Base-by-base conservation (phyloP, 1,140 invertebrate genomes). In the Dryas iulia region DNA sequence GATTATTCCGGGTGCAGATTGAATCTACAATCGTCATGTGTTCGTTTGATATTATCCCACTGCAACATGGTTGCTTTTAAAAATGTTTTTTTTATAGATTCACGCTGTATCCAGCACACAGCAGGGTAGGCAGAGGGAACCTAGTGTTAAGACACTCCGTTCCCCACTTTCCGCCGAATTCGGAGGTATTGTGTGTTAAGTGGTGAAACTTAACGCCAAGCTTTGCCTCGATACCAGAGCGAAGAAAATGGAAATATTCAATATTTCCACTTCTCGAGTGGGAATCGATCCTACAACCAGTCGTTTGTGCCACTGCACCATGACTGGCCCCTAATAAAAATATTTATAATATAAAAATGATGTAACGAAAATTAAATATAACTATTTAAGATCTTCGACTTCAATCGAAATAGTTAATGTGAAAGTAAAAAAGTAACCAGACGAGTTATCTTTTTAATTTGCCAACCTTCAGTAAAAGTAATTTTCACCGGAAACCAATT, bases 401-500 rank as follows among this genome's bases (percentile, higher is more conserved):
- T 35, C 26, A 28, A 18, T 35, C 6, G 33, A 35, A 35, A n/a
- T 35, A 14, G 33, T 35, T 35, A 12, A 2, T 28, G 26, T 28
- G 26, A 28, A 28, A 14, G 14, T 12, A 3, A 14, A 6, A 28
- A 28, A 14, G 14, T 12, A 3, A 14, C n/a, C 12, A 35, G n/a
- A 35, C 0, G 33, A 35, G n/a, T 35, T n/a, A 14, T 2, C n/a
- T 35, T 33, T 35, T 35, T 35, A 35, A 14, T 35, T n/a, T n/a
- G 3, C 33, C 33, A 6, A 14, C 33, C 1, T 6, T n/a, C 12
- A 35, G 33, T n/a, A 14, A 39, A 8, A 35, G 31, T 7, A 39
- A 25, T 39, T 24, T 39, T 35, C 11, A 39, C 1, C 33, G 58
- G 24, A 33, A 60, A 35, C 12, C 58, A 60, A 59, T 60, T 26